phyloP scores from a whole-genome alignment of 2,113 vertebrate genomes.

The Brevimyrus niger region DNA sequence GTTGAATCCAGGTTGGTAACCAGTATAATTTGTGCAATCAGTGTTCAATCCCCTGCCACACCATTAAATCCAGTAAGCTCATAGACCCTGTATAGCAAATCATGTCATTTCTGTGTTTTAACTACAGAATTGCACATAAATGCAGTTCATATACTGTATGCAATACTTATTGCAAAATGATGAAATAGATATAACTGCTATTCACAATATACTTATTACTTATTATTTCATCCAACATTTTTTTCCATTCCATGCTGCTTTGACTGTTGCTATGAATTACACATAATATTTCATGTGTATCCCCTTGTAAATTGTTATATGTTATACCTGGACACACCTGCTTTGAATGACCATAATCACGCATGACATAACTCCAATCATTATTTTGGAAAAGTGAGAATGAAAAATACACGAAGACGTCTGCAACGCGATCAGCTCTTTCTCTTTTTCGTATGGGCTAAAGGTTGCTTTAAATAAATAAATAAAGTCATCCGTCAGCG shows the following conservation, averaged over 20 bases:
- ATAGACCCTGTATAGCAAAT: not conserved
- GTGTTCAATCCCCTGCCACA: not conserved
- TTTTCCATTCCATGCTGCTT: not conserved
- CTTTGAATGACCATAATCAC: not conserved
- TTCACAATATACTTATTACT: not conserved
- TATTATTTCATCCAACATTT: not conserved
- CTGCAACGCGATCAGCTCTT: not conserved
- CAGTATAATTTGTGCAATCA: not conserved
- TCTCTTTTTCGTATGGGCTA: not conserved
- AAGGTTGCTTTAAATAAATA: not conserved
- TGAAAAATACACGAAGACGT: not conserved
- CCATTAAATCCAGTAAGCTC: not conserved
- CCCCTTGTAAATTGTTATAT: not conserved
- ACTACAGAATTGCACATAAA: not conserved
- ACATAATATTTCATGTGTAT: not conserved
- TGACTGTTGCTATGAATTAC: not conserved
- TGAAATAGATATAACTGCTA: not conserved
- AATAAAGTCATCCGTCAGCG: not conserved
- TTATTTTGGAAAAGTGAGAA: not conserved
- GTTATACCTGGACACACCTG: not conserved
- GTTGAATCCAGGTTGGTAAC: not conserved
- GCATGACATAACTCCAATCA: not conserved
- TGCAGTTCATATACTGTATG: not conserved
- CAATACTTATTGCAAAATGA: not conserved
- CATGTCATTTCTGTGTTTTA: not conserved